A percentile compares a stretch with the other conserved stretches of the same genome.
Evolutionary conservation across 2,797 vertebrate genomes (phyloP).

Genomic region (Syncerus caffer): DNA sequence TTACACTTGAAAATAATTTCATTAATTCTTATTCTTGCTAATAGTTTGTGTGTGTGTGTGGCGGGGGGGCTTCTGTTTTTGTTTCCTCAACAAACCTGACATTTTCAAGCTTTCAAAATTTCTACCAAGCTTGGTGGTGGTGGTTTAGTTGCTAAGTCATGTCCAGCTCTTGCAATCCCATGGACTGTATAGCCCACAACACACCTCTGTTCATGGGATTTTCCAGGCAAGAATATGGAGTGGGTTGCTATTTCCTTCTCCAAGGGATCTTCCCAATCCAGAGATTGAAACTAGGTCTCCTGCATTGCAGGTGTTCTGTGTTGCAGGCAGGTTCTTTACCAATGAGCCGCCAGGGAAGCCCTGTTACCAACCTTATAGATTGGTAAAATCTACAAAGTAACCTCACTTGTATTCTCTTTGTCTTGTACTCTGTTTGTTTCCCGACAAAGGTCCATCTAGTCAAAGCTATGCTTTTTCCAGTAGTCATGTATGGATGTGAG

Average conservation of each 20-base stretch:
- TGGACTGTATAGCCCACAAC: not conserved
- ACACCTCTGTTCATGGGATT: not conserved
- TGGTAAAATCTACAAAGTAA: not conserved
- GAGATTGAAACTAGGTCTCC: not conserved
- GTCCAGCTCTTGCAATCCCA: not conserved
- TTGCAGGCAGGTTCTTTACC: not conserved
- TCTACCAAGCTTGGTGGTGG: not conserved
- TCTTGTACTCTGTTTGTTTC: not conserved
- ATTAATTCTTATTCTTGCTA: not conserved
- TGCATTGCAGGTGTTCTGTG: not conserved
- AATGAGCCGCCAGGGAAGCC: not conserved
- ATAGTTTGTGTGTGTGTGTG: not conserved
- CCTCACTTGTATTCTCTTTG: not conserved
- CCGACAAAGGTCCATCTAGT: accelerated
- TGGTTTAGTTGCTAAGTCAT: not conserved
- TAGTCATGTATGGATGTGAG: not conserved
- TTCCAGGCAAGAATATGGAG: not conserved
- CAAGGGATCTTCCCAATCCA: not conserved
- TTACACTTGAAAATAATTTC: not conserved
- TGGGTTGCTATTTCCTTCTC: not conserved
- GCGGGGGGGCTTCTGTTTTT: not conserved
- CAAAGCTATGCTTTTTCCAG: not conserved
- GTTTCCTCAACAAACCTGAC: not conserved
- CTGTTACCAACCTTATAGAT: not conserved
- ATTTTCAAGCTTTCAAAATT: not conserved